Conservation (phyloP, 2,797 vertebrate species). For the Gymnodraco acuticeps region DNA sequence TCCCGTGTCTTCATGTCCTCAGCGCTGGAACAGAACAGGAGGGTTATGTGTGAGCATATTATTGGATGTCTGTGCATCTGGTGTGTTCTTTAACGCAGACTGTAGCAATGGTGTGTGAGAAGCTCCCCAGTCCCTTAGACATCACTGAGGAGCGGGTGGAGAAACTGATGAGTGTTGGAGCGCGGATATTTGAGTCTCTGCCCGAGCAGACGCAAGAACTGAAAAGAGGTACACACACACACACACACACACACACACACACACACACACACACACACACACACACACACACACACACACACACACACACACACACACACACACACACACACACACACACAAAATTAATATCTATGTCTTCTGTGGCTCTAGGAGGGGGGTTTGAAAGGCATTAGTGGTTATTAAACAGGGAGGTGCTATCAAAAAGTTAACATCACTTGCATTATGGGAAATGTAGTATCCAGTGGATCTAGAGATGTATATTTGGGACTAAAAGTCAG, state of each 20-base stretch:
- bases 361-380: too few relatives aligned
- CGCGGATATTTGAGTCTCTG: constrained; percentile 89
- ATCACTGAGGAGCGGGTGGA: constrained; percentile 91
- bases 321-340: too few relatives aligned
- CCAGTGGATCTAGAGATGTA: too few relatives aligned
- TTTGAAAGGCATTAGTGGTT: too few relatives aligned
- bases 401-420: too few relatives aligned
- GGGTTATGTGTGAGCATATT: not conserved
- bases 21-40: too few relatives aligned
- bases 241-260: constrained; percentile 1
- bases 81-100: constrained; percentile 79
- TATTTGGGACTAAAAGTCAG: too few relatives aligned
- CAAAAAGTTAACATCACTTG: too few relatives aligned
- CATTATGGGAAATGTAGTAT: too few relatives aligned
- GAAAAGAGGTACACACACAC: constrained; percentile 85
- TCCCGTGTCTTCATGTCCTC: not conserved
- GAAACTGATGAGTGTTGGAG: constrained; percentile 91
- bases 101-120: constrained; percentile 94
- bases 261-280: not conserved
- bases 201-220: constrained; percentile 90
- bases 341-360: too few relatives aligned
- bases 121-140: constrained; percentile 93
- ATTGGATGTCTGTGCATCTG: not conserved
- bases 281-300: not conserved
- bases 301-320: too few relatives aligned